Percentiles rank a stretch among this genome's conserved stretches.
Conservation (phyloP, 2,797 vertebrate species). For the Channa striata region DNA sequence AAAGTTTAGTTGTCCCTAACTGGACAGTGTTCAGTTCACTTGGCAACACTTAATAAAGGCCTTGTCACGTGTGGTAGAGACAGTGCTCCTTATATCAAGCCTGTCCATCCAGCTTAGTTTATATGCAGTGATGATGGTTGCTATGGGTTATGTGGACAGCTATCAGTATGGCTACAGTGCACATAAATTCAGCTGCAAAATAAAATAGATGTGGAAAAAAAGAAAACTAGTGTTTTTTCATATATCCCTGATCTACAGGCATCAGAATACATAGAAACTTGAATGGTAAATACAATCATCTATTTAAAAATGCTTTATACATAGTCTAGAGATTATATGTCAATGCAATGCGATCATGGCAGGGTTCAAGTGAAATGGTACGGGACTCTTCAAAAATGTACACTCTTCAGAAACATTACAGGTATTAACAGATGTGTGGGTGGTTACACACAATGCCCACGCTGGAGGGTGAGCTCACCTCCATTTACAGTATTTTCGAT, state of each 20-base stretch:
- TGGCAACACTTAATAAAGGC: conserved; percentile 65
- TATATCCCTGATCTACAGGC: conserved; percentile 53
- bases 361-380: conserved; percentile 30
- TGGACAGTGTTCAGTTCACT: conserved; percentile 56
- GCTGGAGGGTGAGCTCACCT: conserved; percentile 30
- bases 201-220: conserved; percentile 22
- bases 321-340: conserved; percentile 20
- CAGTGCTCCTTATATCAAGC: conserved; percentile 36
- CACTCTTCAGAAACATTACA: conserved; percentile 25
- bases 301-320: conserved; percentile 40
- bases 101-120: conserved; percentile 29
- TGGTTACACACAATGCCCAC: conserved; percentile 30
- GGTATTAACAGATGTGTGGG: conserved; percentile 20
- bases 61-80: conserved; percentile 42
- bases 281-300: conserved; percentile 50
- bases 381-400: conserved; percentile 6
- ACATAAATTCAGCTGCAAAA: conserved; percentile 34
- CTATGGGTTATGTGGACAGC: conserved; percentile 9
- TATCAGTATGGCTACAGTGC: conserved; percentile 39
- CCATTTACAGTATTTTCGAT: conserved; percentile 49
- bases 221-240: conserved; percentile 7
- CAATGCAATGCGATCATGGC: conserved; percentile 47
- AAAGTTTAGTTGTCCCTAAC: conserved; percentile 52
- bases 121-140: conserved; percentile 16
- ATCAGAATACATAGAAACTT: conserved; percentile 42